A percentile compares a stretch with the other conserved stretches of the same genome.
These are phyloP conservation scores for Eulemur mongoz DNA, from an alignment of 2,797 vertebrate species.

Conservation along the genomic window DNA sequence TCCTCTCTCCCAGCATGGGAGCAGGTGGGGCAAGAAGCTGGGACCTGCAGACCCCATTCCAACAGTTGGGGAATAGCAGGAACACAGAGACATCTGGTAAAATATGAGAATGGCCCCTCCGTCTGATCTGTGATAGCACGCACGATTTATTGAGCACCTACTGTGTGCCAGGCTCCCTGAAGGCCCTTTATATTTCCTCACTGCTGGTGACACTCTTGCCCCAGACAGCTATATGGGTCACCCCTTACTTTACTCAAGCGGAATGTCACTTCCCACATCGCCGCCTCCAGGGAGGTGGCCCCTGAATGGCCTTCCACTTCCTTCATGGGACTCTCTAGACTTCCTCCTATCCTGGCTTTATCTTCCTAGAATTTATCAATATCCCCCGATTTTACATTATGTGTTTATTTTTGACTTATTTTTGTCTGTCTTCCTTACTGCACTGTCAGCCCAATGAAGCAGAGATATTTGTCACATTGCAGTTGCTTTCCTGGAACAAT, in stretches of 20 bases:
- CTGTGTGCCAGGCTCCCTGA: background rate
- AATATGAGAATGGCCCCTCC: background rate
- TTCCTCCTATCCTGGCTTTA: background rate
- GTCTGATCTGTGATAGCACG: background rate
- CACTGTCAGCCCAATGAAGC: background rate
- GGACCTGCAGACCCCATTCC: background rate
- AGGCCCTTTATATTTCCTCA: background rate
- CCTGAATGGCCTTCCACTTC: too few species aligned
- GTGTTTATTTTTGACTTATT: background rate
- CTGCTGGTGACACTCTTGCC: background rate
- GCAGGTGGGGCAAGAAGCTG: background rate
- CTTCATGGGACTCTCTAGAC: too few species aligned
- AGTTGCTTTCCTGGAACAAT: background rate
- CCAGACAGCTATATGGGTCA: background rate
- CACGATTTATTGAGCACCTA: background rate
- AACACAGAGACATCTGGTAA: background rate
- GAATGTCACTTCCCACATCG: background rate
- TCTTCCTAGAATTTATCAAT: background rate
- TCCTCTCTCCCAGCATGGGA: background rate
- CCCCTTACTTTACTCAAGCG: too few species aligned
- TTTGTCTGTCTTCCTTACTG: background rate
- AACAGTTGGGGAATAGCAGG: background rate
- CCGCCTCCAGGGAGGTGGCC: background rate
- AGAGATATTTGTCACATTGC: background rate
- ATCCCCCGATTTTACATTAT: background rate